Evolutionary conservation across 2,888 invertebrate genomes (phyloP).

Genomic region (Loripinus fragilis): DNA sequence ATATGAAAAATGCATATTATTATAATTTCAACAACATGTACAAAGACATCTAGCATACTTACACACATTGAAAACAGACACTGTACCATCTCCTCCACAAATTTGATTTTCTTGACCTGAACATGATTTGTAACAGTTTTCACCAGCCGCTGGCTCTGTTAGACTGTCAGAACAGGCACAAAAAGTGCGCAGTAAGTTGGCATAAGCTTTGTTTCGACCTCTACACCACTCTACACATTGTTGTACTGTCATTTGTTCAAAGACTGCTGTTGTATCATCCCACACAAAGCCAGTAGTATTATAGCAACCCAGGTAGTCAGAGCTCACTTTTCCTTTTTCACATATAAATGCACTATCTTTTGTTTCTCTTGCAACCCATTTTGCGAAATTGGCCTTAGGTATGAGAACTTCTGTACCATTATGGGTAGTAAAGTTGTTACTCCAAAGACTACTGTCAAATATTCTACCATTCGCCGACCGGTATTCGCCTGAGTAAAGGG

Average conservation of each 20-base stretch:
- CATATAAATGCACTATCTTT: slow-evolving; percentile 36
- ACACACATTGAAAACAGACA: slow-evolving; percentile 54
- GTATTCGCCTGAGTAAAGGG: slow-evolving; percentile 29
- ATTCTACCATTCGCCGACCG: slow-evolving; percentile 49
- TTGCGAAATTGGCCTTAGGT: not conserved
- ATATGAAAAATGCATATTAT: too few species aligned
- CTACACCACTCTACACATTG: slow-evolving; percentile 56
- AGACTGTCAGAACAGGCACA: slow-evolving; percentile 39
- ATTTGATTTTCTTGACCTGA: slow-evolving; percentile 52
- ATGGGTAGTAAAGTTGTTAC: slow-evolving; percentile 12
- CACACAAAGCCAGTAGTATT: not conserved
- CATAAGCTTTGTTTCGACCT: slow-evolving; percentile 8
- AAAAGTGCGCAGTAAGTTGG: slow-evolving; percentile 18
- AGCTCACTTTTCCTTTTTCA: slow-evolving; percentile 44
- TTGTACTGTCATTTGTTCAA: slow-evolving; percentile 50
- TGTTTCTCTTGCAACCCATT: slow-evolving; percentile 17
- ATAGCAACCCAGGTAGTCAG: slow-evolving; percentile 54
- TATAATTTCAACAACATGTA: too few species aligned
- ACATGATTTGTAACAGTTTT: slow-evolving; percentile 29
- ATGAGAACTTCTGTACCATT: slow-evolving; percentile 28
- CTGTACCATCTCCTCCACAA: slow-evolving; percentile 42
- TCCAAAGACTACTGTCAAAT: slow-evolving; percentile 19
- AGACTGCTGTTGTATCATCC: not conserved
- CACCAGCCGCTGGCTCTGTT: slow-evolving; percentile 5
- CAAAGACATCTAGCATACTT: slow-evolving; percentile 22